Percentiles rank a stretch among this genome's conserved stretches.
Evolutionary conservation across 2,113 vertebrate species (phyloP).

Genomic region (Myotis brandtii): DNA sequence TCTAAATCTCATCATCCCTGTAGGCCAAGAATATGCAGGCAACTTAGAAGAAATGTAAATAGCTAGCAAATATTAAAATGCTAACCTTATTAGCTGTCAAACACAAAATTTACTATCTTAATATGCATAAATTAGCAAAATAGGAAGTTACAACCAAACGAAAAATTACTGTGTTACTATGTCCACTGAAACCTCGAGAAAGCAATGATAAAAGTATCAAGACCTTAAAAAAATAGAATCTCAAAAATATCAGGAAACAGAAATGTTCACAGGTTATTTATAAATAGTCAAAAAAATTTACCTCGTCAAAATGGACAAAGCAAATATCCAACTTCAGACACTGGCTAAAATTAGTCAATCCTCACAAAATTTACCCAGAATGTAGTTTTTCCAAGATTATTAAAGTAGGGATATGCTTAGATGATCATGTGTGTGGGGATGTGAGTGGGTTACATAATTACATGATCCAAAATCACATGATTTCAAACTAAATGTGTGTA

Average conservation of each 20-base stretch:
- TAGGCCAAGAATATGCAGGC: background rate
- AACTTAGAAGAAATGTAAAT: background rate
- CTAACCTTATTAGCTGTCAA: background rate
- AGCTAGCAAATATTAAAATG: background rate
- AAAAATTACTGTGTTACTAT: background rate
- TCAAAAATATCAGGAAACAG: background rate
- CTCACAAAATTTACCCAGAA: background rate
- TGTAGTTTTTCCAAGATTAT: background rate
- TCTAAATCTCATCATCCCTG: background rate
- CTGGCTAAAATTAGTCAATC: conserved; percentile 2
- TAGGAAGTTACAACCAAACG: background rate
- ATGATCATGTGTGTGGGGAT: background rate
- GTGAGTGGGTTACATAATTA: background rate
- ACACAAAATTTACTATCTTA: background rate
- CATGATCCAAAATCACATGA: background rate
- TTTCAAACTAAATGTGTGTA: background rate
- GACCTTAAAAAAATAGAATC: background rate
- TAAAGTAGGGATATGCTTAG: background rate
- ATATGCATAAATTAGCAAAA: conserved; percentile 16
- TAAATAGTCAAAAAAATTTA: conserved; percentile 6
- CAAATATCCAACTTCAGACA: background rate
- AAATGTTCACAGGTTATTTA: background rate
- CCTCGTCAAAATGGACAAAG: background rate
- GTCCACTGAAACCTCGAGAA: background rate
- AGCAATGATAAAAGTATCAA: background rate